Evolutionary conservation across 2,797 vertebrate genomes (phyloP).

Genomic region (Oryzias dopingdopingensis): DNA sequence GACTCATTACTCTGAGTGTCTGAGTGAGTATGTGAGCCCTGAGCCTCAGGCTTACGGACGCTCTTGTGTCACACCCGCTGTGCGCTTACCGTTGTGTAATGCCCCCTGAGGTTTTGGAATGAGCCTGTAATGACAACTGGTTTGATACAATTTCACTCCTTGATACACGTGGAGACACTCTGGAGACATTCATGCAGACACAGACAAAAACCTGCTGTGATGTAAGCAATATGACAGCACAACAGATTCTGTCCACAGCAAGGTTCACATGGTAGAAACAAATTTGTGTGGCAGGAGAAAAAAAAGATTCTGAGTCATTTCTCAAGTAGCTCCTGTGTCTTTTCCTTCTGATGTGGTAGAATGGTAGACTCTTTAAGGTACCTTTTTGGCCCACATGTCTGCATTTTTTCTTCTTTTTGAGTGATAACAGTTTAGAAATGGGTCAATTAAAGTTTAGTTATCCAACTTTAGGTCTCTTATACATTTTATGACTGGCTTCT

Average conservation of each 20-base stretch:
- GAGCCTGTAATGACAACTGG: conserved; percentile 68
- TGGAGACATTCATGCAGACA: conserved; percentile 47
- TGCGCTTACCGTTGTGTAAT: conserved; percentile 64
- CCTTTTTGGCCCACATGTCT: no score
- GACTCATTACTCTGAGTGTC: conserved; percentile 64
- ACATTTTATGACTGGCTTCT: no score
- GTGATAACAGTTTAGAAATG: no score
- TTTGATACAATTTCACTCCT: conserved; percentile 65
- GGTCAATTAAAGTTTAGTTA: no score
- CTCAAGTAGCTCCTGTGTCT: neutral
- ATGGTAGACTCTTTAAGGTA: no score
- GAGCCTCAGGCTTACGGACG: conserved; percentile 51
- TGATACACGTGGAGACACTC: conserved; percentile 51
- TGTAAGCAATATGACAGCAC: conserved; percentile 42
- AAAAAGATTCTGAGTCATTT: neutral
- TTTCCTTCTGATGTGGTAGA: conserved; percentile 1
- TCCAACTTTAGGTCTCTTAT: no score
- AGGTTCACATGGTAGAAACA: conserved; percentile 7
- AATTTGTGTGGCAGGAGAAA: neutral
- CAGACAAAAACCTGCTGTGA: conserved; percentile 41
- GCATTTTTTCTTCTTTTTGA: no score
- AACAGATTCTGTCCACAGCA: conserved; percentile 41
- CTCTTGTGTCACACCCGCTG: conserved; percentile 64
- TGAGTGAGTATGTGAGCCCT: conserved; percentile 27
- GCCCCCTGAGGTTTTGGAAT: conserved; percentile 68